Percentiles rank a stretch among this genome's conserved stretches.
These are phyloP conservation scores for Eumeta japonica DNA, from an alignment of 1,140 invertebrate species.

Conservation along the genomic window DNA sequence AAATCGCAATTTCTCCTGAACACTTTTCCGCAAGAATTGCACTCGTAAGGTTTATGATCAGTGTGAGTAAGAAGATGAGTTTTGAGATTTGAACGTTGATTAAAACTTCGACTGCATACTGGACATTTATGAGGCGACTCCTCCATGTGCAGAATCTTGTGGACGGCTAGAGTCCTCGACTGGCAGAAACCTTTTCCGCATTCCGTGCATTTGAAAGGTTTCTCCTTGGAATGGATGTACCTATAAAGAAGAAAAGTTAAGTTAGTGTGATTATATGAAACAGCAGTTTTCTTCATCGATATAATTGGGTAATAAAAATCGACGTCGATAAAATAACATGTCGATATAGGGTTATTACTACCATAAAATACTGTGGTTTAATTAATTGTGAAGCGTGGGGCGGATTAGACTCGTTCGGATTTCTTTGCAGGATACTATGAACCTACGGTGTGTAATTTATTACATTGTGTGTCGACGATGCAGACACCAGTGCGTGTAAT, in stretches of 20 bases:
- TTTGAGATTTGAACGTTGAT: slow-evolving; percentile 89
- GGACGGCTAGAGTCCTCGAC: slow-evolving; percentile 87
- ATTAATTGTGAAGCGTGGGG: slow-evolving; percentile 41
- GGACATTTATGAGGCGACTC: slow-evolving; percentile 91
- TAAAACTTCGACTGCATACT: slow-evolving; percentile 84
- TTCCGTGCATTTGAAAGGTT: slow-evolving; percentile 93
- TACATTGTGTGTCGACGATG: too few species aligned
- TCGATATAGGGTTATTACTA: slow-evolving; percentile 15
- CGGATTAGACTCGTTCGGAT: slow-evolving; percentile 28
- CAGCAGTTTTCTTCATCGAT: background rate
- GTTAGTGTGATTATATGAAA: background rate
- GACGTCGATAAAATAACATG: background rate
- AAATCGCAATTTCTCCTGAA: slow-evolving; percentile 85
- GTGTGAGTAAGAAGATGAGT: slow-evolving; percentile 94
- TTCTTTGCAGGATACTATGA: slow-evolving; percentile 15
- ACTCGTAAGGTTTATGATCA: slow-evolving; percentile 92
- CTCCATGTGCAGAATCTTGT: slow-evolving; percentile 90
- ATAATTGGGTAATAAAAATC: background rate
- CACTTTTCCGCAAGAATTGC: slow-evolving; percentile 85
- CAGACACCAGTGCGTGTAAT: too few species aligned
- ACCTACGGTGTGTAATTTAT: too few species aligned
- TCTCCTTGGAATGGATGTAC: slow-evolving; percentile 96
- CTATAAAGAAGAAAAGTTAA: slow-evolving; percentile 62
- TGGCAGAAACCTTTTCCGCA: slow-evolving; percentile 97
- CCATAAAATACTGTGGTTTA: slow-evolving; percentile 40